A percentile compares a stretch with the other conserved stretches of the same genome.
Conservation (phyloP, 2,797 vertebrate species). For the Neomorphus geoffroyi region DNA sequence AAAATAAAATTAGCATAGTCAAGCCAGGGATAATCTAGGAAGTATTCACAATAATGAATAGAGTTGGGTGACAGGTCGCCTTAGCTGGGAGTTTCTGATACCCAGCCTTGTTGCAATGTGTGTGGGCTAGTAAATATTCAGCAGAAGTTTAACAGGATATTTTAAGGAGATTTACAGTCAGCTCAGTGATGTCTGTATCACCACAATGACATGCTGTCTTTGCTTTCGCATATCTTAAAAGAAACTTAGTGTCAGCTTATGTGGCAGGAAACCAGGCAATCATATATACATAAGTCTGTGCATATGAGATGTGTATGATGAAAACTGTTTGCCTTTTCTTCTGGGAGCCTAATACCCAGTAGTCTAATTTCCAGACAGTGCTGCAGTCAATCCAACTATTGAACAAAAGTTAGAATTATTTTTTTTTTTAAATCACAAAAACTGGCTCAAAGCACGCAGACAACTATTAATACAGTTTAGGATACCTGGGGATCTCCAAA, state of each 20-base stretch:
- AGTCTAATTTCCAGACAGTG: neutral
- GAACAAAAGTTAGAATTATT: neutral
- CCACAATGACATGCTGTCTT: neutral
- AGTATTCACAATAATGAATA: constrained; percentile 43
- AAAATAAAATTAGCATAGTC: constrained; percentile 55
- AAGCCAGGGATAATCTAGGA: constrained; percentile 40
- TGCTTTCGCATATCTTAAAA: constrained; percentile 3
- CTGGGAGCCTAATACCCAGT: neutral
- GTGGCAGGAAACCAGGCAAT: neutral
- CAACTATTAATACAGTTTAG: neutral
- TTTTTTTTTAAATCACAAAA: neutral
- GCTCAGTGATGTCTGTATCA: constrained; percentile 20
- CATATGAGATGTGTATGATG: neutral
- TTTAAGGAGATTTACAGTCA: constrained; percentile 47
- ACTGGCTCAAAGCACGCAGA: neutral
- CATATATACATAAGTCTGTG: neutral
- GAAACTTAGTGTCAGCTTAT: neutral
- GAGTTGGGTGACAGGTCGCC: neutral
- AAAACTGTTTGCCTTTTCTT: neutral
- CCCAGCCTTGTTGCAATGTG: neutral
- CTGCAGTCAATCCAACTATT: neutral
- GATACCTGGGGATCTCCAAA: neutral
- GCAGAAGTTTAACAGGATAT: constrained; percentile 23
- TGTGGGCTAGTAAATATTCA: constrained; percentile 55
- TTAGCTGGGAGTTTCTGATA: neutral